Percentiles rank a stretch among this genome's conserved stretches.
phyloP scores from a whole-genome alignment of 2,113 vertebrate species.

The Lepisosteus osseus region DNA sequence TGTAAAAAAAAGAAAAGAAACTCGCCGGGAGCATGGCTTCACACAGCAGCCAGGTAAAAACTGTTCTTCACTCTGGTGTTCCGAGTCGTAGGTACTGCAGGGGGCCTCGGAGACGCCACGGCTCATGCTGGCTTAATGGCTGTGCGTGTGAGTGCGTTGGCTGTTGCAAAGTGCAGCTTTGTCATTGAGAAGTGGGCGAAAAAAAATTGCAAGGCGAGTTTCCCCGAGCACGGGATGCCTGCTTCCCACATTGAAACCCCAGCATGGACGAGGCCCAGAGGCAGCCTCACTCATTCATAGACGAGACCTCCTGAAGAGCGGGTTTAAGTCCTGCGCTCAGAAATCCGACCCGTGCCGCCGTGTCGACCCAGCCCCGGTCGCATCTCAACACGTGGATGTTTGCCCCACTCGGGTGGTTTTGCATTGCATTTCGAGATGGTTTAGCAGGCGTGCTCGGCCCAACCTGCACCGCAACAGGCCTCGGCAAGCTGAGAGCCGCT shows the following conservation, averaged over 20 bases:
- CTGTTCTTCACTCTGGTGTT: constrained; percentile 35
- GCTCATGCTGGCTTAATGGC: constrained; percentile 4
- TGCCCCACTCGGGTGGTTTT: constrained; percentile 4
- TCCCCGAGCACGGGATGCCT: neutral
- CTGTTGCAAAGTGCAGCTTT: constrained; percentile 14
- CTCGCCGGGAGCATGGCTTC: constrained; percentile 76
- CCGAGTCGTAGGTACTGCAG: constrained; percentile 16
- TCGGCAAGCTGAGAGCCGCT: constrained; percentile 32
- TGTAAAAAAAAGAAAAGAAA: constrained; percentile 46
- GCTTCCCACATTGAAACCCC: constrained; percentile 48
- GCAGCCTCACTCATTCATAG: constrained; percentile 44
- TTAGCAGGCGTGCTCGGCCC: constrained; percentile 53
- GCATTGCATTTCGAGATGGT: constrained; percentile 1
- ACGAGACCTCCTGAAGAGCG: constrained; percentile 13
- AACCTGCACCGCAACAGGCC: constrained; percentile 57
- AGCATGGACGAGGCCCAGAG: constrained; percentile 58
- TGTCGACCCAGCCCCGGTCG: neutral
- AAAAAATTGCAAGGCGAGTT: constrained; percentile 26
- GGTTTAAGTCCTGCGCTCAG: neutral
- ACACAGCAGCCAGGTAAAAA: constrained; percentile 70
- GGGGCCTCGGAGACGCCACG: constrained; percentile 43
- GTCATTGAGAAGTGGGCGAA: constrained; percentile 43
- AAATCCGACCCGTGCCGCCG: neutral
- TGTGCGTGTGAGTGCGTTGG: neutral
- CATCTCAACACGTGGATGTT: constrained; percentile 25